Evolutionary conservation across 2,888 invertebrate species (phyloP).

Genomic region (Plemyria rubiginata): DNA sequence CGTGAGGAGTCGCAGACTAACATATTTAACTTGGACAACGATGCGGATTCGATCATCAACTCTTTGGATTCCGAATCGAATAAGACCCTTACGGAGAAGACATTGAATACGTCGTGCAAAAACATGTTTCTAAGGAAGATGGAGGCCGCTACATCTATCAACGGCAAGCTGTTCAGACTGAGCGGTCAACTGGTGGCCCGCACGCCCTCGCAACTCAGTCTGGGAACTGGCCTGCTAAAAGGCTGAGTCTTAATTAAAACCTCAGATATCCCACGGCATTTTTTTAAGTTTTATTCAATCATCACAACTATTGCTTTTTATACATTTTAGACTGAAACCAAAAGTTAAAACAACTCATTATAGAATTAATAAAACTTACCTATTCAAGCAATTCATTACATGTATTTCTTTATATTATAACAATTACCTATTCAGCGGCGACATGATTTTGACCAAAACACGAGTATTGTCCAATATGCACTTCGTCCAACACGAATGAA

Average conservation of each 20-base stretch:
- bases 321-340: not conserved
- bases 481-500: no score
- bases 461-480: no score
- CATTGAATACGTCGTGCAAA: conserved; percentile 66
- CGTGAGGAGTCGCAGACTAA: conserved; percentile 77
- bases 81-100: conserved; percentile 73
- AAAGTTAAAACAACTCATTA: no score
- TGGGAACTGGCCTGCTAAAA: conserved; percentile 50
- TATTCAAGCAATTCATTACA: no score
- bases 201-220: conserved; percentile 67
- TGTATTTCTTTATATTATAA: no score
- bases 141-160: conserved; percentile 75
- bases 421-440: no score
- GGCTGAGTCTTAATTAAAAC: conserved; percentile 29
- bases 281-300: not conserved
- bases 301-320: not conserved
- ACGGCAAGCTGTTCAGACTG: conserved; percentile 69
- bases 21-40: conserved; percentile 65
- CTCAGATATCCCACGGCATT: not conserved
- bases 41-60: conserved; percentile 74
- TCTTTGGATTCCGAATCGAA: conserved; percentile 71
- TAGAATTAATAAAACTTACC: no score
- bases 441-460: no score
- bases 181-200: conserved; percentile 65
- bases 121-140: conserved; percentile 75